Base-by-base conservation (phyloP, 2,888 invertebrate species). In the Unio delphinus region DNA sequence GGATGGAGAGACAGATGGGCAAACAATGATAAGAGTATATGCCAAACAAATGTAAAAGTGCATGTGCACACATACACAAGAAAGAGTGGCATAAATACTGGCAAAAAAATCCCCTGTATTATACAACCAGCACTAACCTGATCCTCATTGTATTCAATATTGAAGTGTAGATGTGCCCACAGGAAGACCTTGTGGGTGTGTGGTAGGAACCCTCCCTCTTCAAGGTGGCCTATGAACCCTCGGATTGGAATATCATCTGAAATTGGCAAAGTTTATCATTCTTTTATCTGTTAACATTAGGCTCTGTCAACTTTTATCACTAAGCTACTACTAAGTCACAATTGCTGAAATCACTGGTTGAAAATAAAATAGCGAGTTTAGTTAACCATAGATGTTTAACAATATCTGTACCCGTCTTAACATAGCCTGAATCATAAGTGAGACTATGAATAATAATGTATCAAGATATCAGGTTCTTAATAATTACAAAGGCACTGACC, bases 171-270 rank as follows among this genome's bases (percentile, higher is more conserved):
- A 78, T 91, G 91, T 6, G 91, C 90, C 90, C 90, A 91, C 62
- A 92, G 84, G 74, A 86, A 90, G 45, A 91, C 83, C 74, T 90
- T 90, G 82, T 92, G 92, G 34, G 85, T 88, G 80, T 92, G 92
- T 28, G 92, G 92, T 55, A 92, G 86, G 74, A 91, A 90, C n/a
- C 90, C 90, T 17, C 90, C 88, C 80, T 92, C 91, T 72, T 91
- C 90, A 61, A 92, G 80, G 68, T 90, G 90, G 4, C 92, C 92
- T 62, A 92, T 88, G 76, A 91, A 92, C 28, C 91, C 91, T 69
- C 91, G 86, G 28, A 91, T 87, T 26, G 91, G 91, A 57, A 92
- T 86, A 62, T 92, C 91, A 87, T 92, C 91, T 90, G 84, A n/a
- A 83, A 74, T 45, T 57, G 20, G 26, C 30, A 23, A 34, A 34